These are phyloP conservation scores for Chrysolina americana DNA, from an alignment of 2,888 invertebrate species.

Conservation along the genomic window DNA sequence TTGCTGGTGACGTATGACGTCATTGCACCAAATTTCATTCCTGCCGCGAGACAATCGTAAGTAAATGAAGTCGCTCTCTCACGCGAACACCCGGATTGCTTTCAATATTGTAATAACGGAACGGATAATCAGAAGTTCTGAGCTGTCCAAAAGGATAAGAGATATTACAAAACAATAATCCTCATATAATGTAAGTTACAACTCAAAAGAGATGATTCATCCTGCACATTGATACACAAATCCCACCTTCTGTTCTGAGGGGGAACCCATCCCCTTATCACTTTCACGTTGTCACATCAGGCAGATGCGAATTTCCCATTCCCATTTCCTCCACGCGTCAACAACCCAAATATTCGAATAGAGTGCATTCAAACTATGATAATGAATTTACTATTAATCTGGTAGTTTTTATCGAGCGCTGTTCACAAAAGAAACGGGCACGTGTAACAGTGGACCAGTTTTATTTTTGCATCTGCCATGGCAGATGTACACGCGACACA, in stretches of 20 bases:
- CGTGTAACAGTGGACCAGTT: slow-evolving; percentile 42
- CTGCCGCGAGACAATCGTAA: too few relatives aligned
- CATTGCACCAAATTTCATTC: too few relatives aligned
- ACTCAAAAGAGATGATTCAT: slow-evolving; percentile 10
- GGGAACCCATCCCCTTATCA: slow-evolving; percentile 9
- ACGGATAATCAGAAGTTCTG: not conserved
- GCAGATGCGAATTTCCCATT: slow-evolving; percentile 17
- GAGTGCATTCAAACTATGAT: slow-evolving; percentile 7
- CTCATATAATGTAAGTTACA: not conserved
- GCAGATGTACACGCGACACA: slow-evolving; percentile 45
- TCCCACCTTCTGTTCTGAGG: slow-evolving; percentile 9
- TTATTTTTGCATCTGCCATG: slow-evolving; percentile 38
- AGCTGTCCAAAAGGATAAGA: not conserved
- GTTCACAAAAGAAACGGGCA: slow-evolving; percentile 36
- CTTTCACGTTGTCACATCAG: slow-evolving; percentile 9
- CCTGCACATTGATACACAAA: not conserved
- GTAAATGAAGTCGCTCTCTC: too few relatives aligned
- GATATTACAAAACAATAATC: not conserved
- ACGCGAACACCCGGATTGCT: too few relatives aligned
- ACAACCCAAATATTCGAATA: not conserved
- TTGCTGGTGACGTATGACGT: too few relatives aligned
- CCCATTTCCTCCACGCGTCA: slow-evolving; percentile 6
- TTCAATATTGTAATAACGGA: too few relatives aligned
- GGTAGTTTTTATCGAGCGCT: slow-evolving; percentile 27
- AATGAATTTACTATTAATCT: slow-evolving; percentile 42